Evolutionary conservation across 2,797 vertebrate genomes (phyloP).

Genomic region (Poecilia wingei): DNA sequence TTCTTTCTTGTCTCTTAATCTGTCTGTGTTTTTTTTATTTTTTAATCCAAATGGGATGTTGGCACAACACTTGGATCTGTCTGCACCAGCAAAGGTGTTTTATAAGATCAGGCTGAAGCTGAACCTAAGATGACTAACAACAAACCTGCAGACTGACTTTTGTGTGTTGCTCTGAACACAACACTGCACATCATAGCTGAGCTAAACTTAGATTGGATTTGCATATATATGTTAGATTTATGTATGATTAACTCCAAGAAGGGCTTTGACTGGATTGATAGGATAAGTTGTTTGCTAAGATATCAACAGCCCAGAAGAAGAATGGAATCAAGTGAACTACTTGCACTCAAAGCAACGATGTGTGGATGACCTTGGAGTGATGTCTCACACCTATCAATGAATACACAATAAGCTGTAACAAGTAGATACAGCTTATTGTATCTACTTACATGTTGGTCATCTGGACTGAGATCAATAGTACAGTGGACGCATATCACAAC

Average conservation of each 20-base stretch:
- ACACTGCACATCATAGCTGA: not conserved
- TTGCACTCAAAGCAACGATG: not conserved
- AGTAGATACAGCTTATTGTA: too few species aligned
- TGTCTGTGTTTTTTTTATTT: not conserved
- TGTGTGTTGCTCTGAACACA: not conserved
- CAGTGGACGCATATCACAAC: too few species aligned
- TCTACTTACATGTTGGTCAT: too few species aligned
- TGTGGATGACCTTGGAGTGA: not conserved
- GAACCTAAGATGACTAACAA: not conserved
- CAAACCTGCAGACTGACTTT: not conserved
- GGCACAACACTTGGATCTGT: not conserved
- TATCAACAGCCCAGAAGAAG: not conserved
- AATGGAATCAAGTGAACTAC: not conserved
- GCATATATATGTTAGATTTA: not conserved
- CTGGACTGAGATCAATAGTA: too few species aligned
- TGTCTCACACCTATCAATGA: not conserved
- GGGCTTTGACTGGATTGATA: not conserved
- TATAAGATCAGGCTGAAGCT: not conserved
- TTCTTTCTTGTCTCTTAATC: not conserved
- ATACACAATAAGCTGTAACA: too few species aligned
- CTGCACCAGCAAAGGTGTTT: not conserved
- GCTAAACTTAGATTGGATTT: not conserved
- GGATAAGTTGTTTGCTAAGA: not conserved
- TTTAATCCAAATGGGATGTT: not conserved
- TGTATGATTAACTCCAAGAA: not conserved